A percentile compares a stretch with the other conserved stretches of the same genome.
These are phyloP conservation scores for Ophioninae sp. DNA, from an alignment of 2,888 invertebrate genomes.

Conservation along the genomic window DNA sequence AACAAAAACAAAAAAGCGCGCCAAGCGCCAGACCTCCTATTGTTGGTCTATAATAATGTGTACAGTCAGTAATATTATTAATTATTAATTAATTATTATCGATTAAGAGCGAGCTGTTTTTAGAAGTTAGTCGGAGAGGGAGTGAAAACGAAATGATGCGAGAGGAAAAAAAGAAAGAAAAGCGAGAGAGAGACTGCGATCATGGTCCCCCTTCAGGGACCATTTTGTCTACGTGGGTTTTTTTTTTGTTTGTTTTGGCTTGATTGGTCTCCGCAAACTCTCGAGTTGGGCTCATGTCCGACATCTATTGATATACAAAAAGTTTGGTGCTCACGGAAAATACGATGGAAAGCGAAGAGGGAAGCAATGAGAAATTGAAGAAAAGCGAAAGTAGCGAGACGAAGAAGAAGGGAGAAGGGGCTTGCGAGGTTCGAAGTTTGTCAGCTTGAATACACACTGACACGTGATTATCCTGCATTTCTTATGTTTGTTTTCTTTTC, in stretches of 20 bases:
- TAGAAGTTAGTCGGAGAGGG: conserved; percentile 39
- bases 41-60: conserved; percentile 81
- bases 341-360: conserved; percentile 50
- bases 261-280: conserved; percentile 63
- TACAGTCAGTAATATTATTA: conserved; percentile 81
- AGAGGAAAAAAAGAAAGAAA: conserved; percentile 58
- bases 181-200: conserved; percentile 50
- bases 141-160: conserved; percentile 17
- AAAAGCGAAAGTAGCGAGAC: conserved; percentile 42
- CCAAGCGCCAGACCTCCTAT: conserved; percentile 80
- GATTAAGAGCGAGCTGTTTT: conserved; percentile 22
- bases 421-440: background rate
- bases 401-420: background rate
- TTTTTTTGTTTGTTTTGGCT: conserved; percentile 54
- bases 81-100: conserved; percentile 72
- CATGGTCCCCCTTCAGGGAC: conserved; percentile 50
- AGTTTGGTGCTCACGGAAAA: conserved; percentile 61
- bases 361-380: conserved; percentile 19
- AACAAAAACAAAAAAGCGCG: conserved; percentile 67
- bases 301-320: background rate
- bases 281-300: background rate
- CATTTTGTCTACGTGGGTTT: conserved; percentile 68
- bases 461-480: background rate
- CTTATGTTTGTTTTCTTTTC: background rate
- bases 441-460: background rate